Percentiles rank a stretch among this genome's conserved stretches.
These are phyloP conservation scores for Scaptomyza pallida DNA, from an alignment of 1,140 invertebrate genomes.

Conservation along the genomic window DNA sequence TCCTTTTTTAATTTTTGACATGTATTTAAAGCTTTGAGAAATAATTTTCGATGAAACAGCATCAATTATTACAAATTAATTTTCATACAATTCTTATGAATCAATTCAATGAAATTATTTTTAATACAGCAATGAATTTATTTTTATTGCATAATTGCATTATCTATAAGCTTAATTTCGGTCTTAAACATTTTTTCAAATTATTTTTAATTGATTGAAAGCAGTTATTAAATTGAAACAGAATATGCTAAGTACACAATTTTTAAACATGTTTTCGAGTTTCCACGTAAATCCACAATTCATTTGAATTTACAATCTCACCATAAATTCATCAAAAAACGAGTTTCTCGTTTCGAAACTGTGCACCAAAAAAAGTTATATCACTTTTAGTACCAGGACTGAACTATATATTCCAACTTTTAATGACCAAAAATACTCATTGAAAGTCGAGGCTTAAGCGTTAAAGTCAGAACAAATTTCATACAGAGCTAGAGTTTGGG, in stretches of 20 bases:
- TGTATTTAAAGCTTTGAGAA: too few relatives aligned
- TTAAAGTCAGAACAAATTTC: slow-evolving; percentile 11
- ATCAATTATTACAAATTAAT: too few relatives aligned
- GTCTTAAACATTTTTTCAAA: too few relatives aligned
- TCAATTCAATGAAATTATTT: too few relatives aligned
- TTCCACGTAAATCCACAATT: background rate
- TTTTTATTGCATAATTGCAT: too few relatives aligned
- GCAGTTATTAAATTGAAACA: background rate
- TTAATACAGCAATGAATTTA: too few relatives aligned
- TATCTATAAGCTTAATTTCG: too few relatives aligned
- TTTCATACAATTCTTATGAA: too few relatives aligned
- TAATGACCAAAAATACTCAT: slow-evolving; percentile 8
- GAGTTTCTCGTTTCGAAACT: background rate
- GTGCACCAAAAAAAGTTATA: background rate
- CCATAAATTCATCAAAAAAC: background rate
- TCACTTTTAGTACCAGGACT: background rate
- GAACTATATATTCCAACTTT: slow-evolving; percentile 1
- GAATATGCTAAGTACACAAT: background rate
- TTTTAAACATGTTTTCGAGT: background rate
- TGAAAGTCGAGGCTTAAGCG: slow-evolving; percentile 35
- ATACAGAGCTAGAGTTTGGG: slow-evolving; percentile 16
- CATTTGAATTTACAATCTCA: background rate
- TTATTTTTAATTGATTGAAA: background rate
- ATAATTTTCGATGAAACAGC: too few relatives aligned
- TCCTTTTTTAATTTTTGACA: too few relatives aligned